These are phyloP conservation scores for Enoplosus armatus DNA, from an alignment of 2,797 vertebrate genomes.

Conservation along the genomic window DNA sequence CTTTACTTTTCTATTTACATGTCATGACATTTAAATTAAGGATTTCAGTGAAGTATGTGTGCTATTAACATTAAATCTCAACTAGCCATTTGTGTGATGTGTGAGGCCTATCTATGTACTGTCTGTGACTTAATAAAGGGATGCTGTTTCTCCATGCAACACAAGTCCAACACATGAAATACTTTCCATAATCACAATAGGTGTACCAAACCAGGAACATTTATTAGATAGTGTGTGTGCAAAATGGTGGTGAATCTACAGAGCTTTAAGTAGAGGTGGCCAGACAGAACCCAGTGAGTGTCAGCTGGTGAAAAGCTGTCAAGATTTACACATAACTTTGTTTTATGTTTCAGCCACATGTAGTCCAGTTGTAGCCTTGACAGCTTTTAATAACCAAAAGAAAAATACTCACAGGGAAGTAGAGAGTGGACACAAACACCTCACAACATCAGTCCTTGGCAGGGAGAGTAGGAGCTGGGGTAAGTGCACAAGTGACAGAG, in stretches of 20 bases:
- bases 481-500: constrained; percentile 30
- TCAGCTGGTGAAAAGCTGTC: constrained; percentile 3
- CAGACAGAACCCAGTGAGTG: constrained; percentile 16
- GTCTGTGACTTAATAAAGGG: not conserved
- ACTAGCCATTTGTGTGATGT: not conserved
- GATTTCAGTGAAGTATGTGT: not conserved
- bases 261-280: constrained; percentile 23
- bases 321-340: constrained; percentile 10
- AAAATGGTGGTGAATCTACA: constrained; percentile 64
- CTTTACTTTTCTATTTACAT: not conserved
- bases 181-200: constrained; percentile 4
- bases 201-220: constrained; percentile 56
- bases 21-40: not conserved
- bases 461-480: constrained; percentile 4
- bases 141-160: not conserved
- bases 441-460: constrained; percentile 37
- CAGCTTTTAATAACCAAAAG: constrained; percentile 26
- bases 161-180: constrained; percentile 6
- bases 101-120: not conserved
- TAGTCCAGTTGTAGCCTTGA: not conserved
- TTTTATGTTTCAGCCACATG: constrained; percentile 12
- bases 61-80: no score
- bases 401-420: constrained; percentile 2
- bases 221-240: constrained; percentile 71
- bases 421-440: constrained; percentile 21